phyloP scores from a whole-genome alignment of 2,888 invertebrate genomes.

The Malacosoma neustria region DNA sequence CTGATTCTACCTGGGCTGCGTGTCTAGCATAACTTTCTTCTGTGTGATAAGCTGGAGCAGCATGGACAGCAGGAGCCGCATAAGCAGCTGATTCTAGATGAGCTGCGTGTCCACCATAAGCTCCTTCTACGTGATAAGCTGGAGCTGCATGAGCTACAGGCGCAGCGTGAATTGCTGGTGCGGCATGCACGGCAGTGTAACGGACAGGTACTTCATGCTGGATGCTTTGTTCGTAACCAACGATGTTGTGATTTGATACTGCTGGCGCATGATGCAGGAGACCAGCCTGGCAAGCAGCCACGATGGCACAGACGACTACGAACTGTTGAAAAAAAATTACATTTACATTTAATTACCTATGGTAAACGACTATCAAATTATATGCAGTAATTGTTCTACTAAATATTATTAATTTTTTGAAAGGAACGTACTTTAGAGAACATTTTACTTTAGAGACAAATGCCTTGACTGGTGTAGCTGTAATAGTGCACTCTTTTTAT shows the following conservation, averaged over 20 bases:
- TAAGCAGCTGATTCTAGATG: conserved; percentile 14
- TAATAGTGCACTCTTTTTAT: conserved; percentile 66
- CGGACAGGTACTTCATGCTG: conserved; percentile 49
- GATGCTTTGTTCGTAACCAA: conserved; percentile 49
- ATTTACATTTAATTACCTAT: neutral
- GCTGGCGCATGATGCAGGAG: conserved; percentile 59
- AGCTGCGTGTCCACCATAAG: conserved; percentile 13
- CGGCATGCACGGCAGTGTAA: conserved; percentile 25
- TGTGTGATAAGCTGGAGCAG: conserved; percentile 17
- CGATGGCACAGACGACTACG: conserved; percentile 42
- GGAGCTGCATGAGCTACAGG: conserved; percentile 1
- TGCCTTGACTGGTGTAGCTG: conserved; percentile 58
- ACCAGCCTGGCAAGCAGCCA: conserved; percentile 56
- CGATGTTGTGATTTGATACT: conserved; percentile 64
- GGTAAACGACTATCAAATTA: too few species aligned
- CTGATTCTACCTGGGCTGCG: conserved; percentile 6
- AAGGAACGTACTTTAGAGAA: conserved; percentile 63
- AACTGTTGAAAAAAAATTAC: conserved; percentile 32
- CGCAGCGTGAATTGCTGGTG: conserved; percentile 10
- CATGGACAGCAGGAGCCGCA: conserved; percentile 17
- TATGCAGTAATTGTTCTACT: too few species aligned
- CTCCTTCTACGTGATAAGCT: neutral
- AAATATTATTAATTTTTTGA: conserved; percentile 31
- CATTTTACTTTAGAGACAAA: conserved; percentile 66
- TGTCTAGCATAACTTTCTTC: too few species aligned